Base-by-base conservation (phyloP, 1,140 invertebrate species). In the Heliconius congener region DNA sequence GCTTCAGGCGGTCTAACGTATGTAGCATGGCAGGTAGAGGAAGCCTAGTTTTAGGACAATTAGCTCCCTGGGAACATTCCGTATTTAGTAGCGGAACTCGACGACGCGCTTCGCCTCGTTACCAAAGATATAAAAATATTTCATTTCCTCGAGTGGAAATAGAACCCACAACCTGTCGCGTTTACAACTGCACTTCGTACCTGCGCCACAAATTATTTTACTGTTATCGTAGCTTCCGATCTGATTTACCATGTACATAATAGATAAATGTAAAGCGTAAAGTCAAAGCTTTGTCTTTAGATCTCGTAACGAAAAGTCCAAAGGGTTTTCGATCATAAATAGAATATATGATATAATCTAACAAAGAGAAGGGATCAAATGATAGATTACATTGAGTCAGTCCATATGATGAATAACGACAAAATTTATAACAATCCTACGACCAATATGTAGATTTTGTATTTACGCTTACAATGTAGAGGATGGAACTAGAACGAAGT, bases 251-350 rank as follows among this genome's bases (percentile, higher is more conserved):
- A 23, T n/a, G 19, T 60, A 9, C 9, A 60, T 27, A 60, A 23
- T 3, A 60, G 57, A 60, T 9, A 60, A 60, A 60, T 13, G 57
- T 46, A 46, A 46, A 46, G 42, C 42, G 1, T 46, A 46, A 46
- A 46, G 13, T 46, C 57, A 60, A 60, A 60, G n/a, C 9, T 60
- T 60, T 60, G 23, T 60, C 23, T 60, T 0, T 60, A 23, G 23
- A 23, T 60, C 57, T 60, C n/a, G n/a, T 23, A 23, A 23, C 9
- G n/a, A 23, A 16, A 8, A 46, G 42, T 16, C 13, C 23, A n/a
- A 60, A 60, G 57, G 57, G 57, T 23, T 60, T 60, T 60, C n/a
- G 57, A 23, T 60, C 57, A 23, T 60, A 27, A 60, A 60, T 60
- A 60, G 57, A 23, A 60, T 60, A 60, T 23, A 60, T 60, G n/a